Evolutionary conservation across 2,797 vertebrate genomes (phyloP).

Genomic region (Tachyglossus aculeatus): DNA sequence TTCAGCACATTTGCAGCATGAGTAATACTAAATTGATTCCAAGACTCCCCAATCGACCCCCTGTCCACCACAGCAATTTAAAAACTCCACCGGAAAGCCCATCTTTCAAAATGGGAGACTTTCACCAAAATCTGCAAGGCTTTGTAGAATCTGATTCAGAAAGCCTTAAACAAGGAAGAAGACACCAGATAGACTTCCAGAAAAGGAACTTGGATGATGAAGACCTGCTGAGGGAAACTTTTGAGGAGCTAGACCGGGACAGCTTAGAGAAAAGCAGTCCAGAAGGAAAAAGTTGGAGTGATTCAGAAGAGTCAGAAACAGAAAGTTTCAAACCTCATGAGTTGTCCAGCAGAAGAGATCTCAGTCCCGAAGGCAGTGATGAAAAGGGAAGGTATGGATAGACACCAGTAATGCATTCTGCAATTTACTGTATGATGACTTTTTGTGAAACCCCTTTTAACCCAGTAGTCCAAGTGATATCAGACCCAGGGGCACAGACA

Average conservation of each 20-base stretch:
- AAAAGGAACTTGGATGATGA: neutral
- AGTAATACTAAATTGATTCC: slow-evolving; percentile 14
- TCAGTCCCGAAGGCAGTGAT: neutral
- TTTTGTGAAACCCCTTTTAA: too few species aligned
- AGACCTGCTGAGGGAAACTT: neutral
- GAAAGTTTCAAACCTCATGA: too few species aligned
- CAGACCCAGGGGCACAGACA: too few species aligned
- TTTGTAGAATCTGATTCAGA: slow-evolving; percentile 73
- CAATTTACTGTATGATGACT: neutral
- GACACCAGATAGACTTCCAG: slow-evolving; percentile 53
- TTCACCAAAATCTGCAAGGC: slow-evolving; percentile 44
- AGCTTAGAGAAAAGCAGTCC: slow-evolving; percentile 70
- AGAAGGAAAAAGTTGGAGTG: slow-evolving; percentile 13
- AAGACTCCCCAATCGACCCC: neutral
- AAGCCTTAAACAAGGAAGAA: slow-evolving; percentile 66
- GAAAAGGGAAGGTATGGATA: slow-evolving; percentile 47
- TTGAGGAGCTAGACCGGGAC: slow-evolving; percentile 53
- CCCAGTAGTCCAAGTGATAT: too few species aligned
- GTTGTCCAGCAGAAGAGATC: fast-evolving
- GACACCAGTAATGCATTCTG: neutral
- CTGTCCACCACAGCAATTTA: slow-evolving; percentile 21
- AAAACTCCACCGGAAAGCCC: slow-evolving; percentile 10
- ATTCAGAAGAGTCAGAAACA: neutral
- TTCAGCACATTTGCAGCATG: neutral
- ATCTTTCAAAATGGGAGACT: neutral